Conservation (phyloP, 2,113 vertebrate species). For the Dascyllus trimaculatus region DNA sequence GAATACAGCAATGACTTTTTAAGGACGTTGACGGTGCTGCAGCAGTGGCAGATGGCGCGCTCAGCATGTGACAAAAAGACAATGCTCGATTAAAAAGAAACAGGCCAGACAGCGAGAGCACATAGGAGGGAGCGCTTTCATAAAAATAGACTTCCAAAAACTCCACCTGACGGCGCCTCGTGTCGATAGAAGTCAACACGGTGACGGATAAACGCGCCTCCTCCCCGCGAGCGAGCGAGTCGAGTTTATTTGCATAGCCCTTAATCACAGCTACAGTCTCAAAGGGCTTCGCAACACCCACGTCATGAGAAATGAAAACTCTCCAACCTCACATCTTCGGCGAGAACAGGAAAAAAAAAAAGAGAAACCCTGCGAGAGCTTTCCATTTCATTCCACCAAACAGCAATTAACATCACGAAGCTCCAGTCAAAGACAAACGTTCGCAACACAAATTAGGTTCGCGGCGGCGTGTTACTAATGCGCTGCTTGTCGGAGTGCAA, state of each 20-base stretch:
- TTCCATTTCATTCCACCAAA: conserved; percentile 30
- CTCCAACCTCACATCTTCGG: conserved; percentile 1
- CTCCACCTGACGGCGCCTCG: neutral
- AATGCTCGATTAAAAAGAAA: conserved; percentile 36
- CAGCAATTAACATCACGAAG: conserved; percentile 25
- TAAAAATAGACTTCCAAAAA: conserved; percentile 37
- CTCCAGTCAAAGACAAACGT: conserved; percentile 25
- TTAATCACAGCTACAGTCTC: conserved; percentile 38
- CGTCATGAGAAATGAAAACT: conserved; percentile 24
- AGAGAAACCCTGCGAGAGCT: neutral
- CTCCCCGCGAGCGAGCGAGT: conserved; percentile 21
- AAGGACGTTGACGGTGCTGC: conserved; percentile 57
- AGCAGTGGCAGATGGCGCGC: conserved; percentile 69
- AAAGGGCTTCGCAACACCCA: conserved; percentile 35
- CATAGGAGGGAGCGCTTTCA: neutral
- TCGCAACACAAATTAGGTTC: neutral
- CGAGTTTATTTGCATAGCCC: conserved; percentile 39
- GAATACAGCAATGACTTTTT: conserved; percentile 71
- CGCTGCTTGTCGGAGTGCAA: neutral
- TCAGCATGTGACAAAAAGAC: conserved; percentile 64
- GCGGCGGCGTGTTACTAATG: neutral
- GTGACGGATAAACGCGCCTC: neutral
- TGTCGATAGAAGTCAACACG: neutral
- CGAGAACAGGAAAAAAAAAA: neutral
- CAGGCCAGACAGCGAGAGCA: conserved; percentile 14